phyloP scores from a whole-genome alignment of 1,140 invertebrate species.

The Macrocentrus cingulum region DNA sequence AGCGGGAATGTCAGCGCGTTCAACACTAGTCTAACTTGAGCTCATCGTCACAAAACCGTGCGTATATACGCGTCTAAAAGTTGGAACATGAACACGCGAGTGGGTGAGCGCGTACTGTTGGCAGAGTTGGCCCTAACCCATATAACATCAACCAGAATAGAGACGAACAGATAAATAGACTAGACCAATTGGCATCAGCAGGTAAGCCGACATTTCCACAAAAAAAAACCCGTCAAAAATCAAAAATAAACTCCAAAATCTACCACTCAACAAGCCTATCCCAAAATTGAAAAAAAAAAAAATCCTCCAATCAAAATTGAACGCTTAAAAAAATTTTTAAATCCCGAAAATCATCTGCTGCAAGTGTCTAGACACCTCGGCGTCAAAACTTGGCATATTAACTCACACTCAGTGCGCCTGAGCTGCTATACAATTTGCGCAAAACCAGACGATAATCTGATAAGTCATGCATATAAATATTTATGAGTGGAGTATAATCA shows the following conservation, averaged over 20 bases:
- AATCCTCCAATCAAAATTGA: background rate
- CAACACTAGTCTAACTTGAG: background rate
- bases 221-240: no score
- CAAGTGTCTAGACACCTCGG: constrained; percentile 47
- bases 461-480: no score
- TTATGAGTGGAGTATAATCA: no score
- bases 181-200: constrained; percentile 16
- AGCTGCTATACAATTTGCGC: background rate
- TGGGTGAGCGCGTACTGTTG: constrained; percentile 38
- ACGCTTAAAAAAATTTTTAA: no score
- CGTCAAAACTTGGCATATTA: constrained; percentile 50
- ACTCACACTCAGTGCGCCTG: constrained; percentile 32
- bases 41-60: no score
- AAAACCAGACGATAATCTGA: background rate
- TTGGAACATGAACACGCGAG: constrained; percentile 21
- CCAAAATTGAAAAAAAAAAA: background rate
- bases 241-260: no score
- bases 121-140: constrained; percentile 48
- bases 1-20: constrained; percentile 15
- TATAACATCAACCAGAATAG: constrained; percentile 43
- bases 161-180: constrained; percentile 35
- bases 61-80: constrained; percentile 10
- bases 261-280: no score
- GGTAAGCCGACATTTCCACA: background rate
- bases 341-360: no score